Evolutionary conservation across 2,888 invertebrate genomes (phyloP).

Genomic region (Mythimna ferrago): DNA sequence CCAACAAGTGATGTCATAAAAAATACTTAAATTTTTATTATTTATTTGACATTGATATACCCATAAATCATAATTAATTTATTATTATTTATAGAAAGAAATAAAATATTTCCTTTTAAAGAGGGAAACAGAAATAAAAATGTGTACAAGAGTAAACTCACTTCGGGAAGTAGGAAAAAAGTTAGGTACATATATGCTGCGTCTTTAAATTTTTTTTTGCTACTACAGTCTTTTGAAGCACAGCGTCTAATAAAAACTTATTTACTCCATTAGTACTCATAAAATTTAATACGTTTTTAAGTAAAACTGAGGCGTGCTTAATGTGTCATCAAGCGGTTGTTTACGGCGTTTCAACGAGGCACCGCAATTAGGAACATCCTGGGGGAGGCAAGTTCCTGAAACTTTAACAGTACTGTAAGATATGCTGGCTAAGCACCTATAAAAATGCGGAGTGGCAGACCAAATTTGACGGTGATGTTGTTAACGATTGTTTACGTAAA

Average conservation of each 20-base stretch:
- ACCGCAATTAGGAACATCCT: slow-evolving; percentile 77
- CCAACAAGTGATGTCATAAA: slow-evolving; percentile 18
- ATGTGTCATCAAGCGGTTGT: slow-evolving; percentile 71
- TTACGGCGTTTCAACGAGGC: slow-evolving; percentile 79
- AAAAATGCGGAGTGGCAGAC: slow-evolving; percentile 46
- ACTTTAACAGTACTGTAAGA: slow-evolving; percentile 48
- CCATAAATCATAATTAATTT: too few relatives aligned
- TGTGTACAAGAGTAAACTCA: too few relatives aligned
- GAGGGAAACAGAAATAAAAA: too few relatives aligned
- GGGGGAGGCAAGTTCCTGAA: slow-evolving; percentile 60
- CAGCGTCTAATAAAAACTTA: slow-evolving; percentile 63
- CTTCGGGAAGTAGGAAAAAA: too few relatives aligned
- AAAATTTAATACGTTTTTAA: slow-evolving; percentile 70
- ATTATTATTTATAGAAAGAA: too few relatives aligned
- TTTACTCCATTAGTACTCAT: slow-evolving; percentile 67
- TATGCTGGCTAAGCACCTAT: slow-evolving; percentile 50
- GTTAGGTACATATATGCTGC: too few relatives aligned
- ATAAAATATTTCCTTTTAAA: too few relatives aligned
- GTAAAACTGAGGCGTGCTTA: slow-evolving; percentile 71
- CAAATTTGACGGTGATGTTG: slow-evolving; percentile 39
- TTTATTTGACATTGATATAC: too few relatives aligned
- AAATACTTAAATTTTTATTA: background rate
- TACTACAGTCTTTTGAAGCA: slow-evolving; percentile 21
- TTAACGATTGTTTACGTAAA: slow-evolving; percentile 42
- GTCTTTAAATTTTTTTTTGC: slow-evolving; percentile 31